Conservation (phyloP, 1,140 invertebrate genomes). For the Diorhabda carinulata region DNA sequence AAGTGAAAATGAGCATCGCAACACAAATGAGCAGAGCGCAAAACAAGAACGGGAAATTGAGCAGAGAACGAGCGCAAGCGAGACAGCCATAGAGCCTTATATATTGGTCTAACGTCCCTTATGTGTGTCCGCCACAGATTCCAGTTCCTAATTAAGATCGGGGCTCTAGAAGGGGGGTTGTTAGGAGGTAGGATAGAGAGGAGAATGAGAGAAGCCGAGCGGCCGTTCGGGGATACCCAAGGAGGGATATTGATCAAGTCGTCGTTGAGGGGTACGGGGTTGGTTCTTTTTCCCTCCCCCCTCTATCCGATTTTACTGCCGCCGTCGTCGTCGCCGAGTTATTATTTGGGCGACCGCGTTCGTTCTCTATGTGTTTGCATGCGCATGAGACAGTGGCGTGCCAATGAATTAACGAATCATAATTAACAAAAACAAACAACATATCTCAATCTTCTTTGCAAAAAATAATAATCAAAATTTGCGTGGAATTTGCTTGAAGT, state of each 20-base stretch:
- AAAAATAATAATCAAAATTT: too few species aligned
- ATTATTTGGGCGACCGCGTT: conserved; percentile 46
- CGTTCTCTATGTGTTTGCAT: conserved; percentile 36
- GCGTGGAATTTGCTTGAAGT: too few species aligned
- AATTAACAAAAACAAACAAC: too few species aligned
- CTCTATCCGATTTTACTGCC: conserved; percentile 1
- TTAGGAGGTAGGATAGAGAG: conserved; percentile 21
- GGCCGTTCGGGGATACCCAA: conserved; percentile 32
- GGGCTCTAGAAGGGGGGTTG: conserved; percentile 32
- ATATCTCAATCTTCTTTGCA: too few species aligned
- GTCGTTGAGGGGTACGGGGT: conserved; percentile 30
- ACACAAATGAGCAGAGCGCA: neutral
- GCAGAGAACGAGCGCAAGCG: conserved; percentile 21
- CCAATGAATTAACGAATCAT: neutral
- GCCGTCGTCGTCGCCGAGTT: conserved; percentile 38
- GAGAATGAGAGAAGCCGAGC: neutral
- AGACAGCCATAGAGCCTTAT: conserved; percentile 21
- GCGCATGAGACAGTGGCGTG: conserved; percentile 27
- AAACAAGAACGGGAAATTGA: conserved; percentile 15
- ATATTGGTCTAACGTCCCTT: conserved; percentile 53
- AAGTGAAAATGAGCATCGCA: conserved; percentile 18
- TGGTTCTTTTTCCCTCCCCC: neutral
- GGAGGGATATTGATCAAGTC: conserved; percentile 49
- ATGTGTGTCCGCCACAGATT: conserved; percentile 64
- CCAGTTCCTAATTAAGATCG: conserved; percentile 63